Evolutionary conservation across 2,797 vertebrate species (phyloP).

Genomic region (Echeneis naucrates): DNA sequence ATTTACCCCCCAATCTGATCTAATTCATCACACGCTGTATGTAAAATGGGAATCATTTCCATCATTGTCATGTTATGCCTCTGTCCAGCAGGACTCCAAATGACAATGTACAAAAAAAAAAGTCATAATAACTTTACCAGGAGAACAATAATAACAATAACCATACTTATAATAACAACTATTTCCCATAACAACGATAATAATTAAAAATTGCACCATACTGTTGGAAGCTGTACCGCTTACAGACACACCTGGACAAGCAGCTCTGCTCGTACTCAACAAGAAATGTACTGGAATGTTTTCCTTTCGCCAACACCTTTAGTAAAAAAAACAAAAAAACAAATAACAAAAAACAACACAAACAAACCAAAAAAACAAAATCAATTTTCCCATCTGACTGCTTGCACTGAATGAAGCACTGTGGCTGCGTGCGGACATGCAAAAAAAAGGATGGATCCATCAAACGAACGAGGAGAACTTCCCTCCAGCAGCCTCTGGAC

Average conservation of each 20-base stretch:
- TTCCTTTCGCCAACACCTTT: conserved; percentile 1
- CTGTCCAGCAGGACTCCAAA: conserved; percentile 89
- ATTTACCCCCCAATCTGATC: conserved; percentile 52
- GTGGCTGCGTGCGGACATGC: not conserved
- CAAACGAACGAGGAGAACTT: no score
- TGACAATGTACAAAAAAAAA: conserved; percentile 76
- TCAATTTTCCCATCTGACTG: conserved; percentile 71
- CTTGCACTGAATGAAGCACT: conserved; percentile 56
- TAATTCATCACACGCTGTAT: conserved; percentile 56
- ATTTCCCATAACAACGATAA: conserved; percentile 64
- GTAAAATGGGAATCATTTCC: conserved; percentile 74
- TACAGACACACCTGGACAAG: conserved; percentile 58
- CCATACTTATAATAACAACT: conserved; percentile 85
- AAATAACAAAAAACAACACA: not conserved
- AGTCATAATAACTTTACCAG: conserved; percentile 63
- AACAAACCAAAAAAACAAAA: conserved; percentile 13
- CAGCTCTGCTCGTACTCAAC: conserved; percentile 62
- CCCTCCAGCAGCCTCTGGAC: not conserved
- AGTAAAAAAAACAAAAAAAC: not conserved
- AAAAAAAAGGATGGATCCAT: not conserved
- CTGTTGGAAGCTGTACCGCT: conserved; percentile 75
- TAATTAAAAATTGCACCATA: conserved; percentile 77
- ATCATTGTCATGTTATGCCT: conserved; percentile 82
- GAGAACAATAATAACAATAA: conserved; percentile 88
- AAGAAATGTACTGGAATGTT: conserved; percentile 54